phyloP scores from a whole-genome alignment of 2,113 vertebrate genomes.

The Amphiprion percula region DNA sequence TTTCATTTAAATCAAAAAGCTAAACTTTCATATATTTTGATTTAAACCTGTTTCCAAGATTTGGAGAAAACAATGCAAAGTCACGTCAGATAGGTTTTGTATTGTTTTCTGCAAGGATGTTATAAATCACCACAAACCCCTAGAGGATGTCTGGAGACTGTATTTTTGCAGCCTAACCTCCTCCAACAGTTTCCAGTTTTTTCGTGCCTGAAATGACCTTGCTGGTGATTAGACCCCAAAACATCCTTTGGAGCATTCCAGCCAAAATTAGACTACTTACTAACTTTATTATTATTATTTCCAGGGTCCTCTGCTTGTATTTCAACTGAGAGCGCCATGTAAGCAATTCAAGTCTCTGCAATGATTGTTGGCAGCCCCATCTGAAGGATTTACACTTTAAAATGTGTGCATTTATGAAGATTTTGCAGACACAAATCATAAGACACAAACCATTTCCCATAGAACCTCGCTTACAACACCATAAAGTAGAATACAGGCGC shows the following conservation, averaged over 20 bases:
- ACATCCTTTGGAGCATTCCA: slow-evolving; percentile 45
- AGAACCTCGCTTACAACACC: slow-evolving; percentile 6
- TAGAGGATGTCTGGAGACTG: slow-evolving; percentile 41
- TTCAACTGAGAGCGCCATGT: slow-evolving; percentile 16
- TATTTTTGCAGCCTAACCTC: slow-evolving; percentile 28
- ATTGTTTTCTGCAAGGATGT: slow-evolving; percentile 52
- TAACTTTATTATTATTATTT: slow-evolving; percentile 31
- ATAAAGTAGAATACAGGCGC: too few relatives aligned
- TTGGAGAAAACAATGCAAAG: too few relatives aligned
- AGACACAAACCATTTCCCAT: slow-evolving; percentile 8
- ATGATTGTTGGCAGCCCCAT: slow-evolving; percentile 17
- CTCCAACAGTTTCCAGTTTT: slow-evolving; percentile 21
- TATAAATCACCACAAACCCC: slow-evolving; percentile 53
- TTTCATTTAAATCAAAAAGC: too few relatives aligned
- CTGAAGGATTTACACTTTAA: background rate
- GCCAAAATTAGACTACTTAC: slow-evolving; percentile 23
- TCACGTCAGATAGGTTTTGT: slow-evolving; percentile 18
- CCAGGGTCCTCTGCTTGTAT: slow-evolving; percentile 31
- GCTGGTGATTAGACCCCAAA: slow-evolving; percentile 36
- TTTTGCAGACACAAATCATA: background rate
- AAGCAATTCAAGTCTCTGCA: slow-evolving; percentile 20
- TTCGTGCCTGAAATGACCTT: background rate
- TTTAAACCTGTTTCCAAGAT: slow-evolving; percentile 43
- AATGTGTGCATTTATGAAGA: background rate
- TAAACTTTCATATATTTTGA: background rate